phyloP scores from a whole-genome alignment of 2,113 vertebrate genomes.

The Romanogobio albipinnatus region DNA sequence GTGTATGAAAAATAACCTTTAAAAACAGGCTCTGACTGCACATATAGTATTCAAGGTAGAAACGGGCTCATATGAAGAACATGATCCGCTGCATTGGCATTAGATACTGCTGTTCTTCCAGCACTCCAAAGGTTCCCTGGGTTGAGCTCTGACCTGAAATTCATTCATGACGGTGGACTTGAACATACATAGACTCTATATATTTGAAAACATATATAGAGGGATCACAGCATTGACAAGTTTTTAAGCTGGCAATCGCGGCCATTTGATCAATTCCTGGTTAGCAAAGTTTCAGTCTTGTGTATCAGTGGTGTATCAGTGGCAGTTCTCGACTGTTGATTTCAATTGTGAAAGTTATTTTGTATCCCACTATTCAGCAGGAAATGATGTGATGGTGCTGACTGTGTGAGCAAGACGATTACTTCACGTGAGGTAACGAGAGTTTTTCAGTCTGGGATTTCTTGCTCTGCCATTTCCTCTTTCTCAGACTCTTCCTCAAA shows the following conservation, averaged over 20 bases:
- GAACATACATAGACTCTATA: background rate
- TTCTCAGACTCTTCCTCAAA: constrained; percentile 70
- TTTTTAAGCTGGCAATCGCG: background rate
- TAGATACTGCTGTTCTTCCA: too few species aligned
- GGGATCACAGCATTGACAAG: background rate
- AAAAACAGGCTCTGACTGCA: background rate
- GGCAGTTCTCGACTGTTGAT: constrained; percentile 46
- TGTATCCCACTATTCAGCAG: constrained; percentile 50
- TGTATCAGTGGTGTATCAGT: constrained; percentile 35
- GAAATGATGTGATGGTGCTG: constrained; percentile 42
- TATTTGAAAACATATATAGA: constrained; percentile 1
- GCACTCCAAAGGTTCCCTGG: too few species aligned
- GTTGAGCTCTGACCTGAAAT: too few species aligned
- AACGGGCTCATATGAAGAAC: background rate
- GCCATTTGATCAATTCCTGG: background rate
- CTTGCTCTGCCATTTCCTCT: constrained; percentile 76
- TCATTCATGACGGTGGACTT: constrained; percentile 10
- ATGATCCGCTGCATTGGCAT: background rate
- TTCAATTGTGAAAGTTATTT: constrained; percentile 50
- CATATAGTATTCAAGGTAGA: background rate
- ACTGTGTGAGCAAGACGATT: constrained; percentile 30
- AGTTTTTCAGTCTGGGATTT: constrained; percentile 66
- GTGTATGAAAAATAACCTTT: constrained; percentile 68
- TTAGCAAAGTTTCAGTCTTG: background rate
- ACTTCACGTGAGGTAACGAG: constrained; percentile 15